These are phyloP conservation scores for Anthopleura xanthogrammica DNA, from an alignment of 92 coral and sea anemone genomes.

Conservation along the genomic window DNA sequence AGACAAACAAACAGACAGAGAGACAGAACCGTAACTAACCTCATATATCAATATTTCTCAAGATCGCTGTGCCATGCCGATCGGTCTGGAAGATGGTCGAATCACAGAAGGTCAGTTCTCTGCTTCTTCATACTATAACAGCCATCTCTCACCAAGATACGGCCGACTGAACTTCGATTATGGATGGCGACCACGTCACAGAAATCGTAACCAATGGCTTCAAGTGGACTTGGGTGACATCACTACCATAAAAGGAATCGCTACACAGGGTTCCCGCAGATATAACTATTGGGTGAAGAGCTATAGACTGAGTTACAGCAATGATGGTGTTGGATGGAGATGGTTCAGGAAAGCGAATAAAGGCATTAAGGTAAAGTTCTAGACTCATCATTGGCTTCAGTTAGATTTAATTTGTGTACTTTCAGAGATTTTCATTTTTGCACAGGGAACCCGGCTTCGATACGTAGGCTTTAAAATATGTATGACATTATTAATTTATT, in stretches of 20 bases:
- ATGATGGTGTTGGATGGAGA: slow-evolving; percentile 53
- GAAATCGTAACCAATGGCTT: slow-evolving; percentile 62
- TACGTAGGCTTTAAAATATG: too few species aligned
- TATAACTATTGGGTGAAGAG: slow-evolving; percentile 82
- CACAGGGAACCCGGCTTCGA: too few species aligned
- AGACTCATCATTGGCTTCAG: too few species aligned
- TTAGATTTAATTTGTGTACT: too few species aligned
- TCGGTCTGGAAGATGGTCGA: slow-evolving; percentile 83
- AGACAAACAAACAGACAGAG: too few species aligned
- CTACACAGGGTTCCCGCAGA: slow-evolving; percentile 79
- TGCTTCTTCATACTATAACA: slow-evolving; percentile 67
- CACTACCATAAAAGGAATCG: slow-evolving; percentile 63
- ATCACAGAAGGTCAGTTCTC: slow-evolving; percentile 74
- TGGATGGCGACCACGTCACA: slow-evolving; percentile 80
- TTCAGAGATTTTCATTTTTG: too few species aligned
- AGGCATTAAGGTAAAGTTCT: slow-evolving; percentile 5
- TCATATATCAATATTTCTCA: background rate
- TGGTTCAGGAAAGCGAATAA: slow-evolving; percentile 16
- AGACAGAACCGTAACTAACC: background rate
- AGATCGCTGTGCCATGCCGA: slow-evolving; percentile 84
- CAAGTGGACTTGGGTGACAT: slow-evolving; percentile 61
- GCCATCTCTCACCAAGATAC: slow-evolving; percentile 69
- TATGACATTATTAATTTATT: too few species aligned
- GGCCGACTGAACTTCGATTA: slow-evolving; percentile 77
- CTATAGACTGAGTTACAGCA: slow-evolving; percentile 57